Base-by-base conservation (phyloP, 2,797 vertebrate genomes). In the Ptychobarbus kaznakovi region DNA sequence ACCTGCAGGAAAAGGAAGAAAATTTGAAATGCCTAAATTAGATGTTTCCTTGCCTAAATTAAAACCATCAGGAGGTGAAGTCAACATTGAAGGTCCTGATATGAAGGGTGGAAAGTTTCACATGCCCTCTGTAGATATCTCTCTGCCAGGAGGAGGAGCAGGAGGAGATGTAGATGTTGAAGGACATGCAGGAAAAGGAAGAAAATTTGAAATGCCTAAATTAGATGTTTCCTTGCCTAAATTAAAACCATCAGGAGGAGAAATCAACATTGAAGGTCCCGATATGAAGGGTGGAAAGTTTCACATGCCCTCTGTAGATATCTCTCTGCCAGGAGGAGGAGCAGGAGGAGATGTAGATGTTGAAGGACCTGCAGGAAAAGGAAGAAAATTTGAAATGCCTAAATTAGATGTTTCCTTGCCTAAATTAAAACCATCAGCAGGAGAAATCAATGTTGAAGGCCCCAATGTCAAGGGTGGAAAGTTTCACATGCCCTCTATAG, bases 141-240 rank as follows among this genome's bases (percentile, higher is more conserved):
- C n/a, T n/a, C n/a, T n/a, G n/a, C n/a, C n/a, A n/a, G n/a, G n/a
- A n/a, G n/a, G n/a, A n/a, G n/a, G n/a, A n/a, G n/a, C n/a, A n/a
- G n/a, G n/a, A n/a, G 53, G 10, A 46, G 11, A 44, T 44, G 11
- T 44, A 44, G 44, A 44, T 44, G 11, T 44, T 44, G 3, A 12
- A 44, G 11, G 11, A 12, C 44, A 0, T 44, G 2, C 2, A 3
- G 44, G 44, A 44, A 44, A 44, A 3, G 44, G 44, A 44, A 12
- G 44, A 44, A 87, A 68, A 87, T 80, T 88, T 75, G 65, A 92
- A 80, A 79, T 90, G 74, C 90, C 89, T 1, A 75, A 56, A 69
- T 16, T 89, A 20, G 89, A 91, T 5, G 76, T 93, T 81, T 89
- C 91, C 5, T 18, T 77, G 25, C 91, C 92, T 63, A 92, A 92